phyloP scores from a whole-genome alignment of 1,140 invertebrate genomes.

The Cyphomyrmex costatus region DNA sequence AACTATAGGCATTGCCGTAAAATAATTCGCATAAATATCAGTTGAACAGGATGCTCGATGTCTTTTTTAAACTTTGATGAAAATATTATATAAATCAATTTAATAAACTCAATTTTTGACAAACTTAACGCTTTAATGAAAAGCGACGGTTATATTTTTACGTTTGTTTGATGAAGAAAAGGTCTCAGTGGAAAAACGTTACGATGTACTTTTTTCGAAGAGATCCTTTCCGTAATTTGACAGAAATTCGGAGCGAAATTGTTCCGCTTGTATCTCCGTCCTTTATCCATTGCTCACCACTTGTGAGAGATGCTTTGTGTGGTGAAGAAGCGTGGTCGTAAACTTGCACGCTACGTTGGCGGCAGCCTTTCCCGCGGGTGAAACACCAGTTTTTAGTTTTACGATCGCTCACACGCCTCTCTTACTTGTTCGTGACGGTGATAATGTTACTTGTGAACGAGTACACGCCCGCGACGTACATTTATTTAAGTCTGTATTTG shows the following conservation, averaged over 20 bases:
- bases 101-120: background rate
- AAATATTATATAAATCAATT: background rate
- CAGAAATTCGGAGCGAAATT: conserved; percentile 55
- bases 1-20: too few species aligned
- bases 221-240: conserved; percentile 10
- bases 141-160: background rate
- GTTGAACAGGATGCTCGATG: background rate
- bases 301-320: conserved; percentile 44
- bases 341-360: conserved; percentile 51
- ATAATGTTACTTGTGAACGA: conserved; percentile 17
- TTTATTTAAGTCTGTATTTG: conserved; percentile 27
- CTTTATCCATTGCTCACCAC: background rate
- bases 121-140: background rate
- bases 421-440: conserved; percentile 13
- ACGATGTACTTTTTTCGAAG: background rate
- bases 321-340: conserved; percentile 49
- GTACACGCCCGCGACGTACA: background rate
- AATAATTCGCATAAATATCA: background rate
- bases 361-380: conserved; percentile 40
- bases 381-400: conserved; percentile 61
- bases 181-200: background rate
- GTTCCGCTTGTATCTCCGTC: conserved; percentile 43
- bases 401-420: conserved; percentile 38
- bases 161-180: background rate
- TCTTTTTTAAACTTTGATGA: background rate